Conservation (phyloP, 2,888 invertebrate genomes). For the Esperia sulphurella region DNA sequence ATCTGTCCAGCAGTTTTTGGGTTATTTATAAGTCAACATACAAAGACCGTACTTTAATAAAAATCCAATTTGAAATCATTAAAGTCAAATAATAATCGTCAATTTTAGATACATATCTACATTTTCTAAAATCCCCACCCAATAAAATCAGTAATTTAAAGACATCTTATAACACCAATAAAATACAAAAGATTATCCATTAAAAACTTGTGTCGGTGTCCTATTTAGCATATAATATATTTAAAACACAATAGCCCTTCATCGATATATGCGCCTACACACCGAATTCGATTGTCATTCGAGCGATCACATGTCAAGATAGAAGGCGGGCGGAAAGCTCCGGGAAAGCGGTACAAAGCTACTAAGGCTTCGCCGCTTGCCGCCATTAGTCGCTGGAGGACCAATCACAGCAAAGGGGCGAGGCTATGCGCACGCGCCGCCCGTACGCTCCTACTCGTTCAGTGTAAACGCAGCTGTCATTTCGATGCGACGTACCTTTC, state of each 20-base stretch:
- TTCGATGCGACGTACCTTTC: constrained; percentile 44
- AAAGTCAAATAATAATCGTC: too few relatives aligned
- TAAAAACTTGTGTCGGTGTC: not conserved
- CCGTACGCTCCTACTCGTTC: constrained; percentile 41
- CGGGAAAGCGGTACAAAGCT: constrained; percentile 42
- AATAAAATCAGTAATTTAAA: too few relatives aligned
- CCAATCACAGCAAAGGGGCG: constrained; percentile 59
- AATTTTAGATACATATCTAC: too few relatives aligned
- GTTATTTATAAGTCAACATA: too few relatives aligned
- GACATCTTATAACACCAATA: too few relatives aligned
- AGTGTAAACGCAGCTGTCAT: constrained; percentile 69
- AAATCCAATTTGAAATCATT: too few relatives aligned
- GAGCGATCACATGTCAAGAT: not conserved
- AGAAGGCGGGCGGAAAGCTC: constrained; percentile 66
- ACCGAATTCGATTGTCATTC: constrained; percentile 26
- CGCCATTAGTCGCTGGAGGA: constrained; percentile 46
- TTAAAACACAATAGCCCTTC: constrained; percentile 22
- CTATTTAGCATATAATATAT: not conserved
- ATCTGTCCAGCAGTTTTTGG: too few relatives aligned
- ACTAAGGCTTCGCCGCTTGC: constrained; percentile 49
- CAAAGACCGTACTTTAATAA: too few relatives aligned
- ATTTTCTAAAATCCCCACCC: too few relatives aligned
- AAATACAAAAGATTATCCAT: not conserved
- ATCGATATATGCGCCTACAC: constrained; percentile 61
- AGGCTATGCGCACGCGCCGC: constrained; percentile 69